Percentiles rank a stretch among this genome's conserved stretches.
These are phyloP conservation scores for Bradypodion ventrale DNA, from an alignment of 2,797 vertebrate genomes.

Conservation along the genomic window DNA sequence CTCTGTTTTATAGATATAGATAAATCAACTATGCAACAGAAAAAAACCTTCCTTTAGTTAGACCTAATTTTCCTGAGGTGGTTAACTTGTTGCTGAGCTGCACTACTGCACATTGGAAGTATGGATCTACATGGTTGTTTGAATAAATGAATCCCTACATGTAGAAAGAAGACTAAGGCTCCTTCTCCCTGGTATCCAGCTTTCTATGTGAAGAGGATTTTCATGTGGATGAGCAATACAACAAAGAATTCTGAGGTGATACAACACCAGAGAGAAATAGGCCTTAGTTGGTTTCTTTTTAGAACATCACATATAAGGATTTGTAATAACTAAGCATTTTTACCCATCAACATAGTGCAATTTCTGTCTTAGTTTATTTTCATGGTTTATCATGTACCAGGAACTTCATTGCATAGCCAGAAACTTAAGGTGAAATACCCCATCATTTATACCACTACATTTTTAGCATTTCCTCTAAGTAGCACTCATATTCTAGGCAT, in stretches of 20 bases:
- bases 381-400: neutral
- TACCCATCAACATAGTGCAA: neutral
- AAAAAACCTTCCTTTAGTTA: neutral
- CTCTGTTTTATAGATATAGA: too few species aligned
- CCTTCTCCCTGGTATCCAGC: neutral
- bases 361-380: neutral
- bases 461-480: neutral
- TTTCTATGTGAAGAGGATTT: neutral
- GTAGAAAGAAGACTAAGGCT: neutral
- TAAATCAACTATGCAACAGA: neutral
- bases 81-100: neutral
- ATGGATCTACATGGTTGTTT: neutral
- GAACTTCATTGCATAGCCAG: neutral
- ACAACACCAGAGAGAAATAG: neutral
- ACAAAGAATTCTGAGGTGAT: neutral
- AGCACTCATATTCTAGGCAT: neutral
- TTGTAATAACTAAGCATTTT: neutral
- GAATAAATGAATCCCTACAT: neutral
- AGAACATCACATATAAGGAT: neutral
- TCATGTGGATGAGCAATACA: neutral
- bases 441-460: neutral
- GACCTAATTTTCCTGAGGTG: neutral
- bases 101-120: neutral
- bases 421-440: neutral
- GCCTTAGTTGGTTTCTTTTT: neutral